Evolutionary conservation across 2,888 invertebrate genomes (phyloP), one percentile per base, ranked within the genome.

Genomic region (Tholera decimalis): DNA sequence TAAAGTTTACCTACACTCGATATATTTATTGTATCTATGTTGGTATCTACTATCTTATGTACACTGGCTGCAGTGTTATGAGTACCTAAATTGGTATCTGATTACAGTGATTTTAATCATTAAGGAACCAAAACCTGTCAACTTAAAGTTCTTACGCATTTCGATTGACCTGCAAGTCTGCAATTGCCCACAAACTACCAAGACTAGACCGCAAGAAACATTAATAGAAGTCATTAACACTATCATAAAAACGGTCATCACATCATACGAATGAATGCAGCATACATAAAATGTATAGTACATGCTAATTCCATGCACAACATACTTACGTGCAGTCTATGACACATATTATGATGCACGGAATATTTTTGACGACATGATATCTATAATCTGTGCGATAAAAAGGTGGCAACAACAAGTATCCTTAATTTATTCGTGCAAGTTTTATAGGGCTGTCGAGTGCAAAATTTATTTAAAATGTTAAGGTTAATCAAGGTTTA

Each of bases 311-410:
- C 46, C 46, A 47, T 47, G 46, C 46, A 46, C 26, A 33, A 28
- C 15, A 44, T 39, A 44, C 11, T 15, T 46, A 41, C 15, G 8
- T 37, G 28, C 41, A 51, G 9, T 51, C 39, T 61, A 41, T 60
- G 22, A 57, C 54, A 55, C 24, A 65, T 37, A 41, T 37, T 28
- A 39, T 24, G 43, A 54, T 50, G 59, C 69, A 73, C 43, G 50
- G 47, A 58, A 69, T 55, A 64, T 69, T 74, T 77, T 73, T 56
- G 33, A 41, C 28, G 49, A 56, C 61, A 53, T 20, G 24, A 33
- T 78, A 68, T 64, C 49, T 70, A 62, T 74, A 70, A 74, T 60
- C 50, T 57, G 43, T 47, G 75, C 66, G 49, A 66, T 61, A 66
- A 79, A 70, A 78, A 76, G 43, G 55, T 58, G 60, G 35, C 33